Evolutionary conservation across 2,797 vertebrate genomes (phyloP).

Genomic region (Ctenopoma kingsleyae): DNA sequence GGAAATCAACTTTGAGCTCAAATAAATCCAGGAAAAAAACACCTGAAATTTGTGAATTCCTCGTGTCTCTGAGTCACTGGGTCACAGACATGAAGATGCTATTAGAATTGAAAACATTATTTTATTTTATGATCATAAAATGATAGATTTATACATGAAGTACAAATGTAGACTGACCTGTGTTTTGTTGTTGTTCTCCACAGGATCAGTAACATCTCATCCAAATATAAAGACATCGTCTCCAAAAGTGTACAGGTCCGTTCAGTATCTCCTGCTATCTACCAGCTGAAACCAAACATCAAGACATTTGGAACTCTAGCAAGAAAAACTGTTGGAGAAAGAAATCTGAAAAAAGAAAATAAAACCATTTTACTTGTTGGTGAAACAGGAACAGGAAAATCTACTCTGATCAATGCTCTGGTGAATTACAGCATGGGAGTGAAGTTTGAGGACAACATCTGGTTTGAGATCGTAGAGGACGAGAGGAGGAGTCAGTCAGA

Average conservation of each 20-base stretch:
- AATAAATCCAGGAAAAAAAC: no score
- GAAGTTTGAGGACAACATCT: conserved; percentile 16
- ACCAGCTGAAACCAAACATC: not conserved
- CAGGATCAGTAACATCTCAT: no score
- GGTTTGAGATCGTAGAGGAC: not conserved
- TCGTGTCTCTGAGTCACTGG: no score
- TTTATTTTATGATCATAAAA: no score
- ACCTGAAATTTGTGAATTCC: no score
- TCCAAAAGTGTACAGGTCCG: not conserved
- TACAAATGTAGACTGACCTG: no score
- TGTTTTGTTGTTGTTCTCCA: no score
- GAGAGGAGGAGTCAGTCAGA: not conserved
- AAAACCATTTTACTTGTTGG: conserved; percentile 35
- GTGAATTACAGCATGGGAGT: conserved; percentile 27
- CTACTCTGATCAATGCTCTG: conserved; percentile 23
- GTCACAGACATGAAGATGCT: no score
- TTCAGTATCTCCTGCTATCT: not conserved
- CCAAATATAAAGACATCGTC: not conserved
- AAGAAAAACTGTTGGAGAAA: conserved; percentile 2
- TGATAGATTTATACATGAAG: no score
- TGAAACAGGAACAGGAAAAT: conserved; percentile 24
- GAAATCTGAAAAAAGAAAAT: not conserved
- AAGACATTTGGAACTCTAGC: not conserved
- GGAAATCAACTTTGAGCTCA: no score
- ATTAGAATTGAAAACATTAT: no score